A percentile compares a stretch with the other conserved stretches of the same genome.
Conservation (phyloP, 2,888 invertebrate genomes). For the Orthosia gothica region DNA sequence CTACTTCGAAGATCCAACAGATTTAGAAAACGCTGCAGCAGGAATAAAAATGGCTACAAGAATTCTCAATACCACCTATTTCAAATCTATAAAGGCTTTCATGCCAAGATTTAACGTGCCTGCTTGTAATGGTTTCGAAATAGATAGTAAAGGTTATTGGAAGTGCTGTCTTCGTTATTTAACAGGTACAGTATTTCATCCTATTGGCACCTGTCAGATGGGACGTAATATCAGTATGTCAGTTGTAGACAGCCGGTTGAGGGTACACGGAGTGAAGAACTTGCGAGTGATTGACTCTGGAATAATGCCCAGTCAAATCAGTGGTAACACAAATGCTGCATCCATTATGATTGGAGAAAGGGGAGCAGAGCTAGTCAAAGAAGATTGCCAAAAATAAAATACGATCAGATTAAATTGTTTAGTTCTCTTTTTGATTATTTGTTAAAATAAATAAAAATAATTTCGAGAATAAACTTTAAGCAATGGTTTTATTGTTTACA, state of each 20-base stretch:
- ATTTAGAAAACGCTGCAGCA: constrained; percentile 34
- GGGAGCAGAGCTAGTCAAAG: constrained; percentile 91
- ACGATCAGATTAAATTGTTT: background rate
- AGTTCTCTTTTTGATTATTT: background rate
- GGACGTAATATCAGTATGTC: constrained; percentile 84
- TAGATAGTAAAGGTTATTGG: constrained; percentile 61
- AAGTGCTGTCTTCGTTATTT: constrained; percentile 37
- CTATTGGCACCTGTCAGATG: constrained; percentile 92
- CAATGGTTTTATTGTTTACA: background rate
- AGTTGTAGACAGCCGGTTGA: constrained; percentile 83
- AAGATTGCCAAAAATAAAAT: background rate
- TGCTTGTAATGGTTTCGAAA: constrained; percentile 50
- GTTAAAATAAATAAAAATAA: background rate
- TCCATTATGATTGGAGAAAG: constrained; percentile 92
- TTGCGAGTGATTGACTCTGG: constrained; percentile 92
- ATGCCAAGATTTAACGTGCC: constrained; percentile 44
- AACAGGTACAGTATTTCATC: constrained; percentile 91
- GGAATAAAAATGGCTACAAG: constrained; percentile 46
- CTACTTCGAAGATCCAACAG: constrained; percentile 45
- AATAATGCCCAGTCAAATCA: constrained; percentile 91
- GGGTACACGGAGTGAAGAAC: constrained; percentile 89
- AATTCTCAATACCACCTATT: constrained; percentile 45
- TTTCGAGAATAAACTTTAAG: background rate
- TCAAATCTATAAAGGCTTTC: constrained; percentile 49
- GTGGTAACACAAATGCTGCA: constrained; percentile 92